Conservation (phyloP, 2,797 vertebrate species). For the Characodon lateralis region DNA sequence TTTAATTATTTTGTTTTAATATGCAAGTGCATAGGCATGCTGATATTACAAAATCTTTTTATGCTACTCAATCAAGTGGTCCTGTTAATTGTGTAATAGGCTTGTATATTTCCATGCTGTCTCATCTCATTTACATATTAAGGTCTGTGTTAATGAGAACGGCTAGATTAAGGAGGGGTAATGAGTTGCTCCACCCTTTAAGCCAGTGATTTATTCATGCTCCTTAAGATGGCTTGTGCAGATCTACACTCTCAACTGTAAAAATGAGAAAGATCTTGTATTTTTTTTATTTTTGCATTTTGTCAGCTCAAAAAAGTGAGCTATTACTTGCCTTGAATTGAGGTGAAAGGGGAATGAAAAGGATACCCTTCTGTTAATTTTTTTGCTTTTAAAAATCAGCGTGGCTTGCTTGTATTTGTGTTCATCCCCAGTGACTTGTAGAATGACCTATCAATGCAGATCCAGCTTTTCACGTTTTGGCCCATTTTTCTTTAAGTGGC, state of each 20-base stretch:
- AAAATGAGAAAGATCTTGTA: slow-evolving; percentile 27
- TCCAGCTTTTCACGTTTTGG: background rate
- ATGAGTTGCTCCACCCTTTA: slow-evolving; percentile 52
- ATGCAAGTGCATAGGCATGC: slow-evolving; percentile 41
- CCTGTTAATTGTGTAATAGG: slow-evolving; percentile 77
- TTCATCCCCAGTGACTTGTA: background rate
- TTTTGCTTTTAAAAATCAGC: background rate
- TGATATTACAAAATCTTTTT: slow-evolving; percentile 60
- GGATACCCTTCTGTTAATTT: background rate
- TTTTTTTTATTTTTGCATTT: slow-evolving; percentile 21
- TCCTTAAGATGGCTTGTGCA: slow-evolving; percentile 50
- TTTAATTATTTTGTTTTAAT: background rate
- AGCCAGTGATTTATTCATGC: slow-evolving; percentile 67
- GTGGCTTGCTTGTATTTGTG: background rate
- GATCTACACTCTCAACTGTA: slow-evolving; percentile 42
- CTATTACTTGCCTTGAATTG: background rate
- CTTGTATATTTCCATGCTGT: slow-evolving; percentile 75
- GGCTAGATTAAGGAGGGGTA: slow-evolving; percentile 58
- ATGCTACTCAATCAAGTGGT: slow-evolving; percentile 75
- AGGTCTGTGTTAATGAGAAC: slow-evolving; percentile 68
- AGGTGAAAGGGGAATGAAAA: slow-evolving; percentile 21
- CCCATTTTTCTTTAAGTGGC: background rate
- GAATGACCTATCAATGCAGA: background rate
- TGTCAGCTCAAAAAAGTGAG: slow-evolving; percentile 20
- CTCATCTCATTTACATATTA: slow-evolving; percentile 77